A percentile compares a stretch with the other conserved stretches of the same genome.
phyloP scores from a whole-genome alignment of 2,888 invertebrate species.

The Mystacides longicornis region DNA sequence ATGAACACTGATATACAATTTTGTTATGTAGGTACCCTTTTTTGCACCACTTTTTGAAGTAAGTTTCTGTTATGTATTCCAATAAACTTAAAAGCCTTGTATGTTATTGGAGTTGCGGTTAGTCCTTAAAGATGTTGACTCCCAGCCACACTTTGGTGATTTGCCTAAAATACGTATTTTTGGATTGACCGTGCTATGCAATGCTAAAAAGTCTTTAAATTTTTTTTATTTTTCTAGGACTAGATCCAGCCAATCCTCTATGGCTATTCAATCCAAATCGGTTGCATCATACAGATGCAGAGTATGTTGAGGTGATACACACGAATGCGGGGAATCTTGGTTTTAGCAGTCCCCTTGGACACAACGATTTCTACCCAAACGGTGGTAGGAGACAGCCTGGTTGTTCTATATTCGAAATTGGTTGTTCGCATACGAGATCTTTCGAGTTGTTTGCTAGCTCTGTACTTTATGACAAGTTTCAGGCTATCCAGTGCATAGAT shows the following conservation, averaged over 20 bases:
- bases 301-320: constrained; percentile 22
- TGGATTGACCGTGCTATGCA: not conserved
- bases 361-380: constrained; percentile 24
- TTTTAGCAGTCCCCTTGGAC: constrained; percentile 27
- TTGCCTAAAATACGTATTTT: not conserved
- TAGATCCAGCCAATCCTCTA: constrained; percentile 20
- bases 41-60: no score
- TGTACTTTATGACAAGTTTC: constrained; percentile 10
- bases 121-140: no score
- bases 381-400: not conserved
- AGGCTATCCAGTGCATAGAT: constrained; percentile 10
- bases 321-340: constrained; percentile 29
- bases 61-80: no score
- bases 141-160: no score
- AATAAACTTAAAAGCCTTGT: no score
- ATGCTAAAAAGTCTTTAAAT: not conserved
- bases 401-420: constrained; percentile 10
- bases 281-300: constrained; percentile 15
- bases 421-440: constrained; percentile 16
- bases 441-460: constrained; percentile 16
- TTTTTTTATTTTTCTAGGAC: not conserved
- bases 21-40: no score
- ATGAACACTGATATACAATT: no score
- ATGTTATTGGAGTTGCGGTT: no score
- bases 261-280: constrained; percentile 16